Evolutionary conservation across 2,888 invertebrate species (phyloP).

Genomic region (Panzeria rudis): DNA sequence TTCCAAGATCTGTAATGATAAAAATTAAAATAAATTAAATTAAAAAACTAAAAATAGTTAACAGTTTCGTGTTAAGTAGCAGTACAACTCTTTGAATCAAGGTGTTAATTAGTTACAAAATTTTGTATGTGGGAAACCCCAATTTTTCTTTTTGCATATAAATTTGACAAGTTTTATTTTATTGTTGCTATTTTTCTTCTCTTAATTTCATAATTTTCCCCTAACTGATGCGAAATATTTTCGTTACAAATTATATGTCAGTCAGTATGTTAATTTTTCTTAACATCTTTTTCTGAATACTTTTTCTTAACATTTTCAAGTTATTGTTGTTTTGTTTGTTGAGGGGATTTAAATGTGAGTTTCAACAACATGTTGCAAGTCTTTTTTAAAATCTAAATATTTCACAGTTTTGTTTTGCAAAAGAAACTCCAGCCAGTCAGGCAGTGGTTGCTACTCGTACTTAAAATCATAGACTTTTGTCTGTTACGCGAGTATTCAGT

Average conservation of each 20-base stretch:
- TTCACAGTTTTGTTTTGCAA: slow-evolving; percentile 58
- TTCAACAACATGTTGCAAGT: slow-evolving; percentile 63
- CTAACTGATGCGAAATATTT: slow-evolving; percentile 49
- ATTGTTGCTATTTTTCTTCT: slow-evolving; percentile 7
- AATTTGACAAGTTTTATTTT: slow-evolving; percentile 27
- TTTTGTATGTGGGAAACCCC: slow-evolving; percentile 47
- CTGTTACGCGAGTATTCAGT: slow-evolving; percentile 46
- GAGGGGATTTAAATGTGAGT: slow-evolving; percentile 48
- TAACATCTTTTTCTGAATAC: slow-evolving; percentile 8
- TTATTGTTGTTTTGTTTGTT: slow-evolving; percentile 30
- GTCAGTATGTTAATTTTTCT: slow-evolving; percentile 59
- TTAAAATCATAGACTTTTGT: slow-evolving; percentile 35
- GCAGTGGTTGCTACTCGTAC: neutral
- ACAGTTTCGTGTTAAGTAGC: slow-evolving; percentile 4
- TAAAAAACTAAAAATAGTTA: slow-evolving; percentile 29
- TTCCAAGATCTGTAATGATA: slow-evolving; percentile 80
- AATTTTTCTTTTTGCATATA: neutral
- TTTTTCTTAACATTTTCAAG: slow-evolving; percentile 23
- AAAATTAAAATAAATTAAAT: too few species aligned
- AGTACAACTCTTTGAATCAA: neutral
- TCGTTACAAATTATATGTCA: slow-evolving; percentile 39
- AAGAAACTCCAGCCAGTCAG: slow-evolving; percentile 28
- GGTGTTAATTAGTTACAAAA: slow-evolving; percentile 58
- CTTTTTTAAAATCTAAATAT: slow-evolving; percentile 48
- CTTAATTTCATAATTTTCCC: slow-evolving; percentile 58